Evolutionary conservation across 1,140 invertebrate genomes (phyloP), one percentile per base, ranked within the genome.

Genomic region (Nebria ingens): DNA sequence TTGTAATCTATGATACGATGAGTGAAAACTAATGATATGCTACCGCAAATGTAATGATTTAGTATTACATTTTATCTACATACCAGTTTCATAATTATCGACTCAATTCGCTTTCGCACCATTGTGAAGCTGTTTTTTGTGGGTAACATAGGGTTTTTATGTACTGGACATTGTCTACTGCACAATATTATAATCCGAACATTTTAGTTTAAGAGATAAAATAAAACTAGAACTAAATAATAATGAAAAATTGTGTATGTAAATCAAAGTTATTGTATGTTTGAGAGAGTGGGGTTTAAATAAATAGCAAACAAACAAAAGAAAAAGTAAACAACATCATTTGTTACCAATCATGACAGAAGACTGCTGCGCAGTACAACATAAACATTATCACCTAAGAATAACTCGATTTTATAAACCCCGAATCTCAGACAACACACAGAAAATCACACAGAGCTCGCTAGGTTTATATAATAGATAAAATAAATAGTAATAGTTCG

Each of bases 81-180:
- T 62, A 65, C 63, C 62, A 63, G 55, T 61, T 59, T 60, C 56
- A 59, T 62, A 59, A 62, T 57, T 58, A 61, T 53, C 51, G 53
- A 58, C 54, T 61, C 57, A 57, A 59, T 54, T 42, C 64, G 60
- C 61, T 53, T 65, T 62, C 63, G 63, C 62, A 59, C 56, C 57
- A 59, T 53, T 21, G 55, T 53, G 45, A 53, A 34, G 17, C 51
- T 23, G 21, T 56, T 45, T 45, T 45, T 45, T 4, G 40, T 45
- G 40, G 40, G 40, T 45, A 45, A 45, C 40, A 45, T 45, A 45
- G 17, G 40, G n/a, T n/a, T n/a, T 45, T 45, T 45, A 45, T 45
- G 17, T 45, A 12, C 9, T 12, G 40, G 9, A 12, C 40, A 45
- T 45, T 34, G 3, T 45, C 40, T 11, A 45, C 40, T 34, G 53